phyloP scores from a whole-genome alignment of 1,140 invertebrate species.

The Temnothorax nylanderi region DNA sequence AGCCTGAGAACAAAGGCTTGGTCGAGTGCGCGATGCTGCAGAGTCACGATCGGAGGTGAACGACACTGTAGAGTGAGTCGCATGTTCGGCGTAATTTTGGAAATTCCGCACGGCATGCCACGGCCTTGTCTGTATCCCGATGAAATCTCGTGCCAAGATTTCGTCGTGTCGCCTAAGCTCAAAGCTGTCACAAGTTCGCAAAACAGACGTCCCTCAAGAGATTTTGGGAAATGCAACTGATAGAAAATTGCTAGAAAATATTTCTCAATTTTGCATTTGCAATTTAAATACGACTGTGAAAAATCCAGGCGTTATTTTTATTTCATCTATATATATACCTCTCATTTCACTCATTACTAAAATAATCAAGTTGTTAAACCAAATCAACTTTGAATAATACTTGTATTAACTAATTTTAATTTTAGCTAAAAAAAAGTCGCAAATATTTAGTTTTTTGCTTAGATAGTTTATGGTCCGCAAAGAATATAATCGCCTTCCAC shows the following conservation, averaged over 20 bases:
- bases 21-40: conserved; percentile 10
- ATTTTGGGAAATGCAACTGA: background rate
- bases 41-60: conserved; percentile 69
- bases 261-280: background rate
- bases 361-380: background rate
- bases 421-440: background rate
- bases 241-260: background rate
- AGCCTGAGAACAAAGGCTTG: conserved; percentile 45
- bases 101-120: conserved; percentile 62
- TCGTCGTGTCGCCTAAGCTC: background rate
- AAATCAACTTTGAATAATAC: background rate
- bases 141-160: conserved; percentile 46
- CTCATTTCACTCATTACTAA: background rate
- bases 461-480: background rate
- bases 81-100: conserved; percentile 68
- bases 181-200: background rate
- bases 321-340: background rate
- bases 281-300: background rate
- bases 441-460: background rate
- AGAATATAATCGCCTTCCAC: background rate
- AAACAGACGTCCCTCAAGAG: conserved; percentile 4
- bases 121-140: conserved; percentile 39
- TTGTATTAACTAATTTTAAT: background rate
- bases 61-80: conserved; percentile 55
- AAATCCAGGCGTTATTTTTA: background rate